Evolutionary conservation across 2,888 invertebrate species (phyloP), one percentile per base, ranked within the genome.

Genomic region (Cetonia aurata): DNA sequence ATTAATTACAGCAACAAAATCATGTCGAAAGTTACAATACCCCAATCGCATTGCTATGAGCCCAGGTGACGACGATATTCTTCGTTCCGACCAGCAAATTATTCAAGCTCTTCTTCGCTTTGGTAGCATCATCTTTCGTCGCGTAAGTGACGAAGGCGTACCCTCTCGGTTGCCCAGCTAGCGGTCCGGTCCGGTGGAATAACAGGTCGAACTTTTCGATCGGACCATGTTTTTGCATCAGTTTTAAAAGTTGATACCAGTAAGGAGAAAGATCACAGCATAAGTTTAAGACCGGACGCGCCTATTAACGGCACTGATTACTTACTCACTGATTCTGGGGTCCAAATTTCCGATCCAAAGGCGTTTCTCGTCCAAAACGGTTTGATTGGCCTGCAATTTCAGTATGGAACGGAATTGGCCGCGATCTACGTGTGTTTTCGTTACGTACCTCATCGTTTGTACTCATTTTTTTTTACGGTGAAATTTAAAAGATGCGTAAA

Each of bases 161-260:
- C 17, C 98, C 97, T 72, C 96, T 88, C 0, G 97, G 95, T 83
- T 94, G 94, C 65, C 96, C 96, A 76, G 91, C 90, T 77, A 93
- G 89, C 46, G 96, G 95, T 76, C 97, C 97, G 76, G 92, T 91
- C 77, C 96, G 95, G 85, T 97, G 96, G 84, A 96, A 96, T 77
- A 98, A 90, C 86, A 96, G 93, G 87, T 98, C 97, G 87, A 97
- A 96, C 91, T 96, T 96, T 87, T 95, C 94, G 82, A 97, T 93
- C 83, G 90, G 88, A 84, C 97, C 97, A 89, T 94, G 93, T 90
- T 93, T 93, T 91, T 96, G 96, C 87, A 96, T 90, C 87, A 97
- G 91, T 94, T 97, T 97, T 87, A 98, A 89, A 88, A 98, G 91
- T 90, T 96, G 93, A 92, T 92, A 96, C 95, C 95, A 88, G 92